Evolutionary conservation across 2,888 invertebrate genomes (phyloP).

Genomic region (Abrostola triplasia): DNA sequence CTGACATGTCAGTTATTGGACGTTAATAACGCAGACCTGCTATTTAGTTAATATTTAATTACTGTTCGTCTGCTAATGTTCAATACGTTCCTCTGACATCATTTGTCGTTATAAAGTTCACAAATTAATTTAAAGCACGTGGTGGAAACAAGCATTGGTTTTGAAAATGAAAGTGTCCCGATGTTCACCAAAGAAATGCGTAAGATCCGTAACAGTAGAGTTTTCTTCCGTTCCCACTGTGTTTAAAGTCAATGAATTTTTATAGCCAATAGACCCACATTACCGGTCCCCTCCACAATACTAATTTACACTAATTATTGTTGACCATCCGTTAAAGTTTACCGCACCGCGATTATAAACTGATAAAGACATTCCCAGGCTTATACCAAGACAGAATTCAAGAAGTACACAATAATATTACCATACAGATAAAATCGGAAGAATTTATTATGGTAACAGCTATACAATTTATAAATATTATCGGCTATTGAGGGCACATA

Average conservation of each 20-base stretch:
- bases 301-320: slow-evolving; percentile 44
- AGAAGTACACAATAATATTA: slow-evolving; percentile 51
- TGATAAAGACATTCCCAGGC: slow-evolving; percentile 59
- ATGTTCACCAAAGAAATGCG: slow-evolving; percentile 1
- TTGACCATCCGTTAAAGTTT: slow-evolving; percentile 35
- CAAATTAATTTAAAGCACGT: neutral
- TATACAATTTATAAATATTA: slow-evolving; percentile 54
- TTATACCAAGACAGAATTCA: slow-evolving; percentile 44
- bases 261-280: slow-evolving; percentile 25
- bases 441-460: slow-evolving; percentile 52
- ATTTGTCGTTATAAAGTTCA: too few species aligned
- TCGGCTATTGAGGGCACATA: slow-evolving; percentile 61
- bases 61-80: too few species aligned
- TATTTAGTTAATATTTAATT: neutral
- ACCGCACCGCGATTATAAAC: slow-evolving; percentile 48
- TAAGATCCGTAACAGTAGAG: slow-evolving; percentile 4
- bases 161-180: slow-evolving; percentile 3
- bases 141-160: neutral
- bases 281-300: slow-evolving; percentile 30
- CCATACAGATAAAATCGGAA: slow-evolving; percentile 55
- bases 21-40: neutral
- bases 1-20: slow-evolving; percentile 12
- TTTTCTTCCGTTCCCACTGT: slow-evolving; percentile 10
- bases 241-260: slow-evolving; percentile 30
- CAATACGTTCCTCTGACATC: too few species aligned